phyloP scores from a whole-genome alignment of 2,113 vertebrate species.

The Sorex fumeus region DNA sequence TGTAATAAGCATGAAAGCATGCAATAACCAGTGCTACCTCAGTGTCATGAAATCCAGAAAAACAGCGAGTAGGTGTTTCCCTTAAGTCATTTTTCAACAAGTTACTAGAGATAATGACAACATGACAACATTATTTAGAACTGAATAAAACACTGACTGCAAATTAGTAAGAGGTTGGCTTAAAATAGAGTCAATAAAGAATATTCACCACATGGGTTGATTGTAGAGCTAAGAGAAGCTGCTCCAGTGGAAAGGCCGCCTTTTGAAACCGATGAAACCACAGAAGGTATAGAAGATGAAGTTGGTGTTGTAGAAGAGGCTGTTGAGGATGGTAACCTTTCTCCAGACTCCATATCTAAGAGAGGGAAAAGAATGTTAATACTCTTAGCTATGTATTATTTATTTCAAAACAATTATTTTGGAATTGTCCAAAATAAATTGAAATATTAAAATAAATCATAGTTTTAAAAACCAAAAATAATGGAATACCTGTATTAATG shows the following conservation, averaged over 20 bases:
- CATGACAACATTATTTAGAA: neutral
- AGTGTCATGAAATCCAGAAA: neutral
- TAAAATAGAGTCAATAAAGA: constrained; percentile 41
- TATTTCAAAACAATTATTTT: too few species aligned
- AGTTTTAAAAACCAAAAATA: constrained; percentile 27
- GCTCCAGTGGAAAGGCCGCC: constrained; percentile 90
- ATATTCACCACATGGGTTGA: constrained; percentile 94
- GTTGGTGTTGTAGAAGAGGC: constrained; percentile 90
- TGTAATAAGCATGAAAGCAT: neutral
- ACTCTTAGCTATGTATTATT: neutral
- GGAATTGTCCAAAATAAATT: neutral
- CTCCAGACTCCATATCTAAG: constrained; percentile 96
- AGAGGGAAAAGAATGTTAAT: constrained; percentile 55
- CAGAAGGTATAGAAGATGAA: constrained; percentile 89
- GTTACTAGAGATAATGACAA: neutral
- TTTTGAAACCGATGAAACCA: constrained; percentile 88
- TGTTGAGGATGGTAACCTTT: constrained; percentile 91
- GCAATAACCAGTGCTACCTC: neutral
- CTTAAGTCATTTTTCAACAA: neutral
- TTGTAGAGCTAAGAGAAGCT: constrained; percentile 89
- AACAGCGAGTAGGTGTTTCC: constrained; percentile 30
- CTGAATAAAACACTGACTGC: neutral
- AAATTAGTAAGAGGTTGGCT: constrained; percentile 6
- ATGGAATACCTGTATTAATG: too few species aligned
- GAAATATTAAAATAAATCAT: constrained; percentile 3